These are phyloP conservation scores for Rhimphoctona megacephalus DNA, from an alignment of 2,888 invertebrate genomes.

Conservation along the genomic window DNA sequence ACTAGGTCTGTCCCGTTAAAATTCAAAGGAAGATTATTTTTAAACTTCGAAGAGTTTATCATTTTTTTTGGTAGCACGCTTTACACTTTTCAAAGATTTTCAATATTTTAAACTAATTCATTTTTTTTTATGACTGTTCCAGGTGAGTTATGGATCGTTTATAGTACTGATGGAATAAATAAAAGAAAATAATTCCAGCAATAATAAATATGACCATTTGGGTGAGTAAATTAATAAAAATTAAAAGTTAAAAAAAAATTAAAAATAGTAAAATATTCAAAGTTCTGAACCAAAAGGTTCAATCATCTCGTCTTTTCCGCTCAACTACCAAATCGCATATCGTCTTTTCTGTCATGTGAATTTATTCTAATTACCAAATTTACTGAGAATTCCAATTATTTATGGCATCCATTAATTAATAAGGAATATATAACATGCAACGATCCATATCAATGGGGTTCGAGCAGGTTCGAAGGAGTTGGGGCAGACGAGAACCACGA, in stretches of 20 bases:
- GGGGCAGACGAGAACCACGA: not conserved
- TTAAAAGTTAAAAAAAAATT: not conserved
- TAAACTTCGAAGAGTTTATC: not conserved
- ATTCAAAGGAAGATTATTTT: not conserved
- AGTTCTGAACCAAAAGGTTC: not conserved
- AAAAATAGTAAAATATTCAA: not conserved
- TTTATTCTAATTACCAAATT: not conserved
- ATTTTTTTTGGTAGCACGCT: not conserved
- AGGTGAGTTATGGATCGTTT: constrained; percentile 7
- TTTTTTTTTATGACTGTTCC: not conserved
- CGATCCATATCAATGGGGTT: not conserved
- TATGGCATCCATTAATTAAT: constrained; percentile 1
- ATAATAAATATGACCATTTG: not conserved
- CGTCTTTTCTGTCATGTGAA: not conserved
- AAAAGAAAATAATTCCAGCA: not conserved
- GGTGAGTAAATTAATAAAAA: constrained; percentile 1
- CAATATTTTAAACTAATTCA: not conserved
- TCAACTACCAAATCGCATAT: not conserved
- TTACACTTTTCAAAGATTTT: not conserved
- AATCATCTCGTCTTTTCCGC: not conserved
- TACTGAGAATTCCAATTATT: not conserved
- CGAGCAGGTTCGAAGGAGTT: not conserved
- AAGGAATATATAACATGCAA: constrained; percentile 2
- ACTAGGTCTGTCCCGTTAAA: too few relatives aligned
- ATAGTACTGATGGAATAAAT: not conserved